Conservation (phyloP, 2,797 vertebrate genomes). For the Sebastes hubbsi region DNA sequence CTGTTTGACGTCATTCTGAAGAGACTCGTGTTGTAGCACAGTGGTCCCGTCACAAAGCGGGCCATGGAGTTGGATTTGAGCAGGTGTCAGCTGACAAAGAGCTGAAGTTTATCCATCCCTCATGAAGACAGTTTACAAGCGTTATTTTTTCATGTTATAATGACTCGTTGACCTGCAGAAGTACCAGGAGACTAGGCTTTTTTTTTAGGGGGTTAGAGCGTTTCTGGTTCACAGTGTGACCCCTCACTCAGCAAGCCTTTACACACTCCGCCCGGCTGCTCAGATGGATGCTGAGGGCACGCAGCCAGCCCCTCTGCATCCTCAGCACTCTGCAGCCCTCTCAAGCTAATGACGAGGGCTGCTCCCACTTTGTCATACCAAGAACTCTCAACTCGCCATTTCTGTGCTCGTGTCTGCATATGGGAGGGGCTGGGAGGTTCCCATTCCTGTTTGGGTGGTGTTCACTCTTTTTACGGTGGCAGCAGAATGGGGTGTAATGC, state of each 20-base stretch:
- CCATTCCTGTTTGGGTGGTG: slow-evolving; percentile 5
- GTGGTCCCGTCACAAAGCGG: slow-evolving; percentile 33
- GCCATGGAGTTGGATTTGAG: slow-evolving; percentile 28
- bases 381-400: slow-evolving; percentile 25
- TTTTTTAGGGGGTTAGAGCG: slow-evolving; percentile 13
- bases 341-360: slow-evolving; percentile 55
- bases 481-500: background rate
- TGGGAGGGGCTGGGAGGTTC: slow-evolving; percentile 1
- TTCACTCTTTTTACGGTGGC: background rate
- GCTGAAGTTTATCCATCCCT: background rate
- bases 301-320: slow-evolving; percentile 43
- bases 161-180: slow-evolving; percentile 30
- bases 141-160: slow-evolving; percentile 8
- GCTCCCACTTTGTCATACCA: slow-evolving; percentile 48
- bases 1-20: slow-evolving; percentile 55
- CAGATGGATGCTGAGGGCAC: slow-evolving; percentile 47
- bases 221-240: slow-evolving; percentile 29
- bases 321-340: slow-evolving; percentile 52
- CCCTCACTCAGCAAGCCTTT: slow-evolving; percentile 42
- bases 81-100: slow-evolving; percentile 35
- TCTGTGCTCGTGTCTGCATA: background rate
- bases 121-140: background rate
- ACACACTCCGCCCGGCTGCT: slow-evolving; percentile 26
- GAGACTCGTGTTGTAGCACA: slow-evolving; percentile 21
- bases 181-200: slow-evolving; percentile 22